phyloP scores from a whole-genome alignment of 1,140 invertebrate species.

The Macrostomum lignano region DNA sequence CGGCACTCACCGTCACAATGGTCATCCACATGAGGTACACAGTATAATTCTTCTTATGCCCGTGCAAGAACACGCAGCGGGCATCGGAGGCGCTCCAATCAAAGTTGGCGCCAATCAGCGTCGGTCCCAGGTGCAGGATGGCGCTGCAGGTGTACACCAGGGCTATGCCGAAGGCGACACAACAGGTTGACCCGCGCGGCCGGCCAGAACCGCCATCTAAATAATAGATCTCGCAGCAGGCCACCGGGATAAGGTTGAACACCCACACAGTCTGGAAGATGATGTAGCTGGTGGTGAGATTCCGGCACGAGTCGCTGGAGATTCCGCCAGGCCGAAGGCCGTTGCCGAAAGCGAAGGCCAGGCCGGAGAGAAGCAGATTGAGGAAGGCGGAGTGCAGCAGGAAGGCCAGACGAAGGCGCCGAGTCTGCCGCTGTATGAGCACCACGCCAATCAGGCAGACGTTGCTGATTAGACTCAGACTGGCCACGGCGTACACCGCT shows the following conservation, averaged over 20 bases:
- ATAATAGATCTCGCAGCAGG: conserved; percentile 23
- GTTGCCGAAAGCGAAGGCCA: too few species aligned
- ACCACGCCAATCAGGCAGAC: too few species aligned
- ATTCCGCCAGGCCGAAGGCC: too few species aligned
- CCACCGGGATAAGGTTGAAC: conserved; percentile 25
- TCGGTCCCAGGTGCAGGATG: conserved; percentile 25
- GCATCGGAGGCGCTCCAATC: conserved; percentile 20
- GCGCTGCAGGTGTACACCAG: conserved; percentile 22
- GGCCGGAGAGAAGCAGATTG: too few species aligned
- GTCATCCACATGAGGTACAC: conserved; percentile 25
- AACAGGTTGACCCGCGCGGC: conserved; percentile 15
- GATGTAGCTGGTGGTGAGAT: conserved; percentile 18
- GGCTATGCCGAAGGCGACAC: conserved; percentile 20
- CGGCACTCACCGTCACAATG: conserved; percentile 18
- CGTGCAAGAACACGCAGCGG: conserved; percentile 20
- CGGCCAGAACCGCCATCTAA: conserved; percentile 14
- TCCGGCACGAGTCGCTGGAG: conserved; percentile 14
- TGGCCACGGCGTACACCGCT: too few species aligned
- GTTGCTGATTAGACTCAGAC: too few species aligned
- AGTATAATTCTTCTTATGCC: conserved; percentile 19
- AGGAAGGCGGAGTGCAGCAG: too few species aligned
- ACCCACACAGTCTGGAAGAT: conserved; percentile 20
- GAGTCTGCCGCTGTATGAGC: too few species aligned
- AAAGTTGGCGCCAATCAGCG: conserved; percentile 24
- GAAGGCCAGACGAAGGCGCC: too few species aligned